These are phyloP conservation scores for Desmodus rotundus DNA, from an alignment of 2,113 vertebrate species.

Conservation along the genomic window DNA sequence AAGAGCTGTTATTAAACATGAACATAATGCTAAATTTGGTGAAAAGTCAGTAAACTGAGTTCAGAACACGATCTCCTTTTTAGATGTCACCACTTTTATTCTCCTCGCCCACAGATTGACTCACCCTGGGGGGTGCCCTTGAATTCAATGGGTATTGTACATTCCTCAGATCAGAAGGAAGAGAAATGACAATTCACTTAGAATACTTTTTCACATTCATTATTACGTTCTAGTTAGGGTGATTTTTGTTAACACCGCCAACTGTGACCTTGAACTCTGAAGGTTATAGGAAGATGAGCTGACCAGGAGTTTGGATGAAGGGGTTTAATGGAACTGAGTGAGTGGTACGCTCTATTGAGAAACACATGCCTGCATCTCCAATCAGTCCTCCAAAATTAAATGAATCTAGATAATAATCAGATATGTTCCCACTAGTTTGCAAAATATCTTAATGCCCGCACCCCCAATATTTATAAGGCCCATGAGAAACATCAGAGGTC, in stretches of 20 bases:
- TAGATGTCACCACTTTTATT: not conserved
- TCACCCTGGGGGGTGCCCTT: not conserved
- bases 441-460: not conserved
- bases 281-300: not conserved
- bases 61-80: slow-evolving; percentile 2
- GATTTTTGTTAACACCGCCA: slow-evolving; percentile 7
- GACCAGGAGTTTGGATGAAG: not conserved
- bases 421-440: not conserved
- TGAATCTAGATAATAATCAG: not conserved
- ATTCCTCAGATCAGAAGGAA: not conserved
- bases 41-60: slow-evolving; percentile 5
- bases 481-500: not conserved
- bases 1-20: not conserved
- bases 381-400: not conserved
- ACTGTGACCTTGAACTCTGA: not conserved
- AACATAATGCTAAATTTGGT: slow-evolving; percentile 5
- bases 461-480: not conserved
- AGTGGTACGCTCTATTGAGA: not conserved
- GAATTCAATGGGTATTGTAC: not conserved
- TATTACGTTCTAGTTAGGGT: not conserved
- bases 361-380: not conserved
- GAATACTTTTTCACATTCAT: not conserved
- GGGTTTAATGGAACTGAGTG: not conserved
- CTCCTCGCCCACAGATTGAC: not conserved
- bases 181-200: not conserved